phyloP scores from a whole-genome alignment of 1,140 invertebrate genomes.

The Hydropsyche tenuis region DNA sequence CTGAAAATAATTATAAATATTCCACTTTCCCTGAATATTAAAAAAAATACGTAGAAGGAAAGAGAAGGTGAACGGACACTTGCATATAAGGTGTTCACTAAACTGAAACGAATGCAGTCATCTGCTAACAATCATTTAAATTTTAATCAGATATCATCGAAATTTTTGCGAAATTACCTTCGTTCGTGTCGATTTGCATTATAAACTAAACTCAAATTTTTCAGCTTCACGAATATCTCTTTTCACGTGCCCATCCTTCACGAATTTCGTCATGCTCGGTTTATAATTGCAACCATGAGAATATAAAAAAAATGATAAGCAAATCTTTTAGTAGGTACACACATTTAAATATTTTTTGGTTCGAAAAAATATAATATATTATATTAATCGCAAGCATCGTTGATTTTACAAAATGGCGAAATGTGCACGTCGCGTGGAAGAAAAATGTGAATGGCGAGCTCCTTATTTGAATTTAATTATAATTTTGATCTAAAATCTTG shows the following conservation, averaged over 20 bases:
- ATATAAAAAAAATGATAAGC: no score
- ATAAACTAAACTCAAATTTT: no score
- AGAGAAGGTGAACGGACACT: conserved; percentile 20
- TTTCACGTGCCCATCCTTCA: no score
- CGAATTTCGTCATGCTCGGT: no score
- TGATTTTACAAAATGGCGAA: conserved; percentile 43
- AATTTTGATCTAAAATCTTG: neutral
- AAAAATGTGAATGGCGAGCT: conserved; percentile 43
- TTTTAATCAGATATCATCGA: conserved; percentile 1
- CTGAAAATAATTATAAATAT: no score
- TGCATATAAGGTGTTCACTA: neutral
- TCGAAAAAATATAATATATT: neutral
- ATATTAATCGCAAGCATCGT: conserved; percentile 40
- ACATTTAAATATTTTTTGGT: no score
- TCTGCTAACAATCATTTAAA: conserved; percentile 6
- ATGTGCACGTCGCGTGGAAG: conserved; percentile 27
- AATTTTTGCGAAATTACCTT: neutral
- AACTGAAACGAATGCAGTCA: conserved; percentile 20
- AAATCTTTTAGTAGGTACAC: no score
- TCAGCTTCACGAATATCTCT: no score
- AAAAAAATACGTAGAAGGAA: neutral
- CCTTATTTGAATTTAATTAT: conserved; percentile 23
- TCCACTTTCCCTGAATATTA: conserved; percentile 5
- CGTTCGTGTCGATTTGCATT: no score
- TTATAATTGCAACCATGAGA: no score